Evolutionary conservation across 2,888 invertebrate species (phyloP).

Genomic region (Ectemnius cavifrons): DNA sequence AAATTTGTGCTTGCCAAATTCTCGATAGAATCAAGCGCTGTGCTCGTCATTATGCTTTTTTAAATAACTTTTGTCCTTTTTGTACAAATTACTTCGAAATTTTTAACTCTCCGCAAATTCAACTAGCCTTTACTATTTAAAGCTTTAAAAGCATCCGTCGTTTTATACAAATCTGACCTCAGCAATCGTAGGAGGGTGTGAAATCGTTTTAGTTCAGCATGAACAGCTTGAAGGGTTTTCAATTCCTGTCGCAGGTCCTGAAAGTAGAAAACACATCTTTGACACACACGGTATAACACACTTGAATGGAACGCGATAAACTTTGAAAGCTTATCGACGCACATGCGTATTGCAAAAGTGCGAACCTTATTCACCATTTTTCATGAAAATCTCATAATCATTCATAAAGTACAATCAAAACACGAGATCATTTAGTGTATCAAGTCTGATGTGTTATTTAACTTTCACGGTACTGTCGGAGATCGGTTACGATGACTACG

Average conservation of each 20-base stretch:
- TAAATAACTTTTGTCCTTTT: neutral
- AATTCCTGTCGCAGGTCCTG: conserved; percentile 43
- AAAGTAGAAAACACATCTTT: conserved; percentile 13
- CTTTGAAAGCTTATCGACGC: neutral
- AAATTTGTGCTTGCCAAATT: neutral
- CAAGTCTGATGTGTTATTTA: too few relatives aligned
- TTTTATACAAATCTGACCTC: conserved; percentile 59
- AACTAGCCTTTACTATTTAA: conserved; percentile 30
- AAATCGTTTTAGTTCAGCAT: conserved; percentile 54
- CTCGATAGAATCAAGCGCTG: neutral
- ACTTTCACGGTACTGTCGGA: too few relatives aligned
- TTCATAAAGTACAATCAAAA: too few relatives aligned
- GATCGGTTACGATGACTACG: too few relatives aligned
- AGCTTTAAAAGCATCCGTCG: conserved; percentile 41
- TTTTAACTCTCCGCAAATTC: neutral
- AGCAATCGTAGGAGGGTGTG: conserved; percentile 52
- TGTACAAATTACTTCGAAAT: neutral
- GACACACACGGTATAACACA: neutral
- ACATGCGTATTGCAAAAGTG: neutral
- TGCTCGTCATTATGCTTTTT: neutral
- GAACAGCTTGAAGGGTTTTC: conserved; percentile 44
- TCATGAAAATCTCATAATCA: neutral
- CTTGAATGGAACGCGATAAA: neutral
- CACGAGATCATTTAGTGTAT: too few relatives aligned
- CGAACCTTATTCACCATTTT: conserved; percentile 36